Evolutionary conservation across 1,140 invertebrate species (phyloP), one percentile per base, ranked within the genome.

Genomic region (Drosophila lacteicornis): DNA sequence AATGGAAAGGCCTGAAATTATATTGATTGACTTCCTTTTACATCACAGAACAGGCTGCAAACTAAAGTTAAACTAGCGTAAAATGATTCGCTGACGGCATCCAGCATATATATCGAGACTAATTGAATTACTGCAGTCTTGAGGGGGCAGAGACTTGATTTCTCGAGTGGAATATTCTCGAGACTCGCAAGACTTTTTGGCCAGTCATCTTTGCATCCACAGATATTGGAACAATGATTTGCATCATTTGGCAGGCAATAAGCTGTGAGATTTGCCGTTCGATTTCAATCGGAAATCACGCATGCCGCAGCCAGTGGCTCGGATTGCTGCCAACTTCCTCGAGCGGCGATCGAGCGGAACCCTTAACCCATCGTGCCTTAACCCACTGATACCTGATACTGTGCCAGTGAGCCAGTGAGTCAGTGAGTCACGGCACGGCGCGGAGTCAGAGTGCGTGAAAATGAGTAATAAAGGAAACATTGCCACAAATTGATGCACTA

Each of bases 401-500:
- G 11, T 2, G 1, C 0, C 47, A 33, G 51, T 40, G 33, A 40
- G n/a, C 0, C 47, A 33, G 51, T 40, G 33, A 40, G n/a, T 30
- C 59, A 36, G 33, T 30, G 59, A 22, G 65, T 49, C 63, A 67
- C 27, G 51, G 53, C 57, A 15, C 42, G 3, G 43, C 15, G 30
- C 25, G 22, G 36, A 69, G 43, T 22, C 70, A 73, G 45, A 74
- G 68, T 74, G 70, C 70, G 65, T 71, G 75, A 79, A 79, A 79
- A 63, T 71, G 76, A 75, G 77, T 61, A 80, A 75, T 75, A 75
- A 61, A 43, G 61, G 61, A 83, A 83, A 77, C 60, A 74, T 57
- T 80, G 59, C 82, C 82, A 50, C 74, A 83, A 80, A 84, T 90
- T 63, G 74, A 66, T 69, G 69, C 71, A 81, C 75, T 90, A 63